Percentiles rank a stretch among this genome's conserved stretches.
These are phyloP conservation scores for Syritta pipiens DNA, from an alignment of 2,888 invertebrate species.

Conservation along the genomic window DNA sequence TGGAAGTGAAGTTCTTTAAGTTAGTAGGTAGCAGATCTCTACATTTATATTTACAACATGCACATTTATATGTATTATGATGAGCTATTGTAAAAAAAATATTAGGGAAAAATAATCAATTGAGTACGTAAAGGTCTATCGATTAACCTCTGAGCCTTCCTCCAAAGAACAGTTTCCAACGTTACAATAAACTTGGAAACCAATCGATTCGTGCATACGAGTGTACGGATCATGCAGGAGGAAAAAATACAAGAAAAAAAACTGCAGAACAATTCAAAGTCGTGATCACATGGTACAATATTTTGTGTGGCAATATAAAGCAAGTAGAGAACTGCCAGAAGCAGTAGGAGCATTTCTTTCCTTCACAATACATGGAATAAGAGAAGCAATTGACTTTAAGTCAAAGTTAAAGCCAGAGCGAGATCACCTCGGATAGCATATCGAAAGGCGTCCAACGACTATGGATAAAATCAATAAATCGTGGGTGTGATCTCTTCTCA, in stretches of 20 bases:
- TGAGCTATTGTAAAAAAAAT: no score
- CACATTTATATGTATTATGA: no score
- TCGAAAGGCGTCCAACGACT: slow-evolving; percentile 61
- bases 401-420: slow-evolving; percentile 32
- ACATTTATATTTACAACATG: no score
- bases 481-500: slow-evolving; percentile 69
- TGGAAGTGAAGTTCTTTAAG: no score
- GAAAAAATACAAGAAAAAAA: not conserved
- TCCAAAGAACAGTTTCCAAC: slow-evolving; percentile 12
- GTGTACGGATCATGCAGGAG: slow-evolving; percentile 26
- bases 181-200: slow-evolving; percentile 36
- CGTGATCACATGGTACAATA: slow-evolving; percentile 63
- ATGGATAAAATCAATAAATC: slow-evolving; percentile 68
- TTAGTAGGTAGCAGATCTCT: no score
- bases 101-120: no score
- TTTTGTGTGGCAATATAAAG: not conserved
- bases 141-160: slow-evolving; percentile 40
- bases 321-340: slow-evolving; percentile 43
- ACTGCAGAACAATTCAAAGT: slow-evolving; percentile 59
- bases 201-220: slow-evolving; percentile 61
- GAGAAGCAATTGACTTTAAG: slow-evolving; percentile 49
- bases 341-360: slow-evolving; percentile 64
- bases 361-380: slow-evolving; percentile 30
- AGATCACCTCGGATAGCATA: slow-evolving; percentile 27
- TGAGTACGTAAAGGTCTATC: slow-evolving; percentile 51